Conservation (phyloP, 2,113 vertebrate species). For the Xiphophorus maculatus region DNA sequence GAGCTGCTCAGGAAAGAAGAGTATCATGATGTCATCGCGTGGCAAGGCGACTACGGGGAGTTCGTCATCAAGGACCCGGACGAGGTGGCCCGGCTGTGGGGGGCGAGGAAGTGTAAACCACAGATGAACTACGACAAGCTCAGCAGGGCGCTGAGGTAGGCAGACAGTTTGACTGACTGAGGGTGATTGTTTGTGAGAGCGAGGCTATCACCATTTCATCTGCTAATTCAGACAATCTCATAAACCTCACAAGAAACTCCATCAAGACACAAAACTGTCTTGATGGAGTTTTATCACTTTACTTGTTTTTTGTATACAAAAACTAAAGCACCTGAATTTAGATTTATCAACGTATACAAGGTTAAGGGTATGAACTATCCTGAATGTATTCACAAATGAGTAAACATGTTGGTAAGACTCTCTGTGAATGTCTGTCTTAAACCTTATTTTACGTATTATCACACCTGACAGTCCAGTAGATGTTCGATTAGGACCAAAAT, state of each 20-base stretch:
- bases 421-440: background rate
- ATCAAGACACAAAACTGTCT: no score
- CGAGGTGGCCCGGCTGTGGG: constrained; percentile 91
- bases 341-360: no score
- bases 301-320: no score
- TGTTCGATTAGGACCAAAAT: no score
- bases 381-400: no score
- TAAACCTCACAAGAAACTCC: no score
- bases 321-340: no score
- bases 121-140: constrained; percentile 95
- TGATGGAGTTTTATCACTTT: no score
- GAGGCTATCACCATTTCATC: background rate
- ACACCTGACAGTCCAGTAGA: no score
- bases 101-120: constrained; percentile 90
- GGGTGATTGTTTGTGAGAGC: background rate
- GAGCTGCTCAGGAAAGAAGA: constrained; percentile 90
- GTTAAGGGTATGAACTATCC: no score
- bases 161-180: background rate
- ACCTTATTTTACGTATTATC: background rate
- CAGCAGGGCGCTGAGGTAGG: constrained; percentile 85
- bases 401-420: no score
- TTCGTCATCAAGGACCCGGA: constrained; percentile 92
- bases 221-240: no score
- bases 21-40: constrained; percentile 92
- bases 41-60: constrained; percentile 93